Conservation (phyloP, 2,797 vertebrate genomes). For the Gallinago solitaria region DNA sequence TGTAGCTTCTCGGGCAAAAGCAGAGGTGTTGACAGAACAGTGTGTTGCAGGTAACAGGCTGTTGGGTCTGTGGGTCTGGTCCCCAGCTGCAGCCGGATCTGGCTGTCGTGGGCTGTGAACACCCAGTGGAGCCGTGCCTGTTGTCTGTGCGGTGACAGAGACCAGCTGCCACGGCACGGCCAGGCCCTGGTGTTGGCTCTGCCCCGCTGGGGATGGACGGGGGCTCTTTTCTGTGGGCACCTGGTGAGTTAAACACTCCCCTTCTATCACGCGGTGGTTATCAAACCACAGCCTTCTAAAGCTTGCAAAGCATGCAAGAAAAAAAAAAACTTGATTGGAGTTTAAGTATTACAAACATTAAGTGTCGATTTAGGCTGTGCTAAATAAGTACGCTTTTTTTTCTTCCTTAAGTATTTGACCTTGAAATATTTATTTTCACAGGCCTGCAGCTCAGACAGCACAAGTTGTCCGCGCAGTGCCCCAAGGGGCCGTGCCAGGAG, state of each 20-base stretch:
- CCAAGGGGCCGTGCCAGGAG: background rate
- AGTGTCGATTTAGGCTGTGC: background rate
- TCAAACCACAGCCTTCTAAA: background rate
- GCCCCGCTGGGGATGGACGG: background rate
- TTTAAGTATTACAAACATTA: background rate
- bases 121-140: rapidly evolving
- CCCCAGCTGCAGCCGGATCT: background rate
- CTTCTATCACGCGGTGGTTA: background rate
- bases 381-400: background rate
- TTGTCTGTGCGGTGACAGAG: background rate
- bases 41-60: rapidly evolving
- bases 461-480: background rate
- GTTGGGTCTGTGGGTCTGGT: rapidly evolving
- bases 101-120: rapidly evolving
- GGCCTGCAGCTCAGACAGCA: background rate
- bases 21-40: background rate
- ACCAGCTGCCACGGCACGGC: rapidly evolving
- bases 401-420: background rate
- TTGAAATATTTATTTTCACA: background rate
- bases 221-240: background rate
- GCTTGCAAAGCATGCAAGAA: background rate
- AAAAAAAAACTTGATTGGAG: background rate
- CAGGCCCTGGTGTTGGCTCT: rapidly evolving
- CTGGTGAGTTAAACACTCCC: background rate
- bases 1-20: background rate